phyloP scores from a whole-genome alignment of 1,140 invertebrate species.

The Papilio dardanus region DNA sequence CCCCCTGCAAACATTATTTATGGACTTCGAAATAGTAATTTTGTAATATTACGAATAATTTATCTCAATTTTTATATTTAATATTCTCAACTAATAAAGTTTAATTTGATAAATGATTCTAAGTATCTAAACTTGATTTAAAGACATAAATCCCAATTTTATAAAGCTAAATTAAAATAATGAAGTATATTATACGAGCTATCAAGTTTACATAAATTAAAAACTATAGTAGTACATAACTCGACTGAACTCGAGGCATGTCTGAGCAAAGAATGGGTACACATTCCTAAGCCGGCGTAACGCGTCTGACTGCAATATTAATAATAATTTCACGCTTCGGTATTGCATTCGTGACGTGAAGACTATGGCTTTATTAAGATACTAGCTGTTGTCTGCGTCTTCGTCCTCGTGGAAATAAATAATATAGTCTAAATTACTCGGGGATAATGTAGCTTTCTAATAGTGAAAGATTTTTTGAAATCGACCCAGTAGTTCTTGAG shows the following conservation, averaged over 20 bases:
- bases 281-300: constrained; percentile 43
- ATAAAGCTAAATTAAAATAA: constrained; percentile 1
- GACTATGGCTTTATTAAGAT: neutral
- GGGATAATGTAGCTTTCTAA: too few relatives aligned
- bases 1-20: too few relatives aligned
- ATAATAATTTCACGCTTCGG: constrained; percentile 39
- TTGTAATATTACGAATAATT: too few relatives aligned
- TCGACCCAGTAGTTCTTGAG: too few relatives aligned
- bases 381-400: too few relatives aligned
- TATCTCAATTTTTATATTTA: too few relatives aligned
- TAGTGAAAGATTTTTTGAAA: too few relatives aligned
- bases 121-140: neutral
- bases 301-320: constrained; percentile 41
- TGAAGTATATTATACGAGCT: neutral
- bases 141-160: neutral
- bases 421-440: too few relatives aligned
- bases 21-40: too few relatives aligned
- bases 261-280: constrained; percentile 50
- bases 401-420: too few relatives aligned
- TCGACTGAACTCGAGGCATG: constrained; percentile 37
- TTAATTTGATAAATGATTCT: too few relatives aligned
- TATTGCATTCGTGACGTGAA: constrained; percentile 38
- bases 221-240: constrained; percentile 30
- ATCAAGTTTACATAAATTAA: constrained; percentile 35
- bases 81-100: too few relatives aligned